A percentile compares a stretch with the other conserved stretches of the same genome.
phyloP scores from a whole-genome alignment of 2,888 invertebrate species.

The Gryllus longicercus region DNA sequence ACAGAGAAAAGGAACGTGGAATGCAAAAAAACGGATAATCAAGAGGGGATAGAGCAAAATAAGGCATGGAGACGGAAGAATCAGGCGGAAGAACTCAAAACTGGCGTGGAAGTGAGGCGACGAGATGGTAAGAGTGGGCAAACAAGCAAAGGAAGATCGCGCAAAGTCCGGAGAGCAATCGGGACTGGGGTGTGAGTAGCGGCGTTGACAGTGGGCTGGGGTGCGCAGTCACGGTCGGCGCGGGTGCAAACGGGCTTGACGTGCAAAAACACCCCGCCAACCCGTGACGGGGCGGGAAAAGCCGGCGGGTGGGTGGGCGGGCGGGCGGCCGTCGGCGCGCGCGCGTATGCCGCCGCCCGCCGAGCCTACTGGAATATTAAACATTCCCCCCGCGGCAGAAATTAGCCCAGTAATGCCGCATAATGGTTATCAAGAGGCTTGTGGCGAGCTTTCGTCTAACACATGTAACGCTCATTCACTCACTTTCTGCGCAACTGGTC shows the following conservation, averaged over 20 bases:
- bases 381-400: constrained; percentile 34
- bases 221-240: neutral
- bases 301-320: neutral
- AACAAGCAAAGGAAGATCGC: no score
- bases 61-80: no score
- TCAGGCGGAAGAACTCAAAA: no score
- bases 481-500: neutral
- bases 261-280: constrained; percentile 9
- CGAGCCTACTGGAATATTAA: constrained; percentile 32
- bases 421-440: constrained; percentile 30
- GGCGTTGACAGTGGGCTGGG: neutral
- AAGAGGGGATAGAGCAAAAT: no score
- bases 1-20: no score
- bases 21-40: no score
- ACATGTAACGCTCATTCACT: neutral
- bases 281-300: neutral
- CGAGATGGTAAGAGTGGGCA: no score
- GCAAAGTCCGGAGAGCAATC: no score
- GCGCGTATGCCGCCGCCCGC: neutral
- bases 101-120: no score
- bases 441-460: neutral
- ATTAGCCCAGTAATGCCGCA: constrained; percentile 33
- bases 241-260: neutral
- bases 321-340: neutral
- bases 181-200: neutral